Evolutionary conservation across 2,888 invertebrate species (phyloP).

Genomic region (Agrypnus murinus): DNA sequence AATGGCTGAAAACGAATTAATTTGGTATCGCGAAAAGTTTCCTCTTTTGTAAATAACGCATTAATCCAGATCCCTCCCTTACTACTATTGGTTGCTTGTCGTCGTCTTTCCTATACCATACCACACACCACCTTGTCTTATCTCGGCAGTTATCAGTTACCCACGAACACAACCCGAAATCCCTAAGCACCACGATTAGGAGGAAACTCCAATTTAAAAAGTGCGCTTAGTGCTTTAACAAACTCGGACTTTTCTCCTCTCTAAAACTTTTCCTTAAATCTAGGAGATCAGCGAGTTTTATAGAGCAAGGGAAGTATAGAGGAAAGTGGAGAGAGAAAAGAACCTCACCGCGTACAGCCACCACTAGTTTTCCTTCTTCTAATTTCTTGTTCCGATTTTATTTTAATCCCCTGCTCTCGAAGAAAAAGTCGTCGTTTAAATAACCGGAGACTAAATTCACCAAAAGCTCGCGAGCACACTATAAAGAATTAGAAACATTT

Average conservation of each 20-base stretch:
- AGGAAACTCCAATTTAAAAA: conserved; percentile 58
- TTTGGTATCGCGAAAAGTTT: conserved; percentile 63
- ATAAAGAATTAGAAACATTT: conserved; percentile 22
- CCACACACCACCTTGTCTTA: conserved; percentile 66
- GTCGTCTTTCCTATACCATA: too few relatives aligned
- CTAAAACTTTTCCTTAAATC: conserved; percentile 39
- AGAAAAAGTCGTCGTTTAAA: conserved; percentile 22
- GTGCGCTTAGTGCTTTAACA: conserved; percentile 56
- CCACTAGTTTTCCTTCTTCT: conserved; percentile 8
- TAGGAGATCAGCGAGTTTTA: conserved; percentile 34
- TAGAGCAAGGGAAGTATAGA: too few relatives aligned
- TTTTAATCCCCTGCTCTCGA: conserved; percentile 18
- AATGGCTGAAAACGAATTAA: conserved; percentile 61
- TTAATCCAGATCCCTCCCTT: conserved; percentile 62
- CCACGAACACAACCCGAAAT: conserved; percentile 47
- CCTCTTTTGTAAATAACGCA: conserved; percentile 65
- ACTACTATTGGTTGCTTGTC: too few relatives aligned
- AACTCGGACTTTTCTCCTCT: conserved; percentile 41
- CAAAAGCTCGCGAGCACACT: neutral
- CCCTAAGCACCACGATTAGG: conserved; percentile 53
- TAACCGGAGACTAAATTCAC: conserved; percentile 6
- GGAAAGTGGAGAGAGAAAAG: neutral
- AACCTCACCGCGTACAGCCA: too few relatives aligned
- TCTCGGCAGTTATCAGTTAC: conserved; percentile 62
- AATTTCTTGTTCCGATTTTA: conserved; percentile 5